Base-by-base conservation (phyloP, 2,797 vertebrate species). In the Phylloscopus collybita region DNA sequence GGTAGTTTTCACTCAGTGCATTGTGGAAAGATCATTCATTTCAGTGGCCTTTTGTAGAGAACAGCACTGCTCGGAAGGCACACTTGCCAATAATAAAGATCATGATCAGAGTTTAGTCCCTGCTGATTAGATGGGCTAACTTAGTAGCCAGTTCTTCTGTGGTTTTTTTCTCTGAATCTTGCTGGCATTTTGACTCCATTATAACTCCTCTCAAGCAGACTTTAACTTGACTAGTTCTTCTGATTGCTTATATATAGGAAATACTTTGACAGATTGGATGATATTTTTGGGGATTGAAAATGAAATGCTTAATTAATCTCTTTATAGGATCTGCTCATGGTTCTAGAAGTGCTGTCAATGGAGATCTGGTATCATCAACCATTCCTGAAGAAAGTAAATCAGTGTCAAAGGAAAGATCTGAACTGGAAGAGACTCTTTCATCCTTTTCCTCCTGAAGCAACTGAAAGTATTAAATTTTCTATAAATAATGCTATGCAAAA, bases 331-430 rank as follows among this genome's bases (percentile, higher is more conserved):
- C 98, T 89, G 70, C 97, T 92, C 96, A 98, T 44, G 97, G 97
- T 96, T 97, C 98, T 92, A 98, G 98, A 97, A 97, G 96, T 96
- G 97, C 97, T 92, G 96, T 98, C 61, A 99, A 98, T 92, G 98
- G 99, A 53, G 98, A 99, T 96, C 96, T 98, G 27, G 96, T 97
- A 82, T 98, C 98, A 84, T 92, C 97, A 93, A 53, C 97, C 90
- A 98, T 99, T 96, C 98, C 98, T 6, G 99, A 99, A 97, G 98
- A 99, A 97, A 97, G 96, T 79, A 97, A 95, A 96, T 90, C 93
- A 44, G 85, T 89, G 65, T 95, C 94, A 69, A 98, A 98, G 93
- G 98, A 98, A 10, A 97, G 97, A 78, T 98, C 98, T 23, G 98
- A 99, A 95, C 97, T 96, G 23, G 99, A 99, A 98, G 98, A 98